Conservation (phyloP, 2,888 invertebrate genomes). For the Ichneumon xanthorius region DNA sequence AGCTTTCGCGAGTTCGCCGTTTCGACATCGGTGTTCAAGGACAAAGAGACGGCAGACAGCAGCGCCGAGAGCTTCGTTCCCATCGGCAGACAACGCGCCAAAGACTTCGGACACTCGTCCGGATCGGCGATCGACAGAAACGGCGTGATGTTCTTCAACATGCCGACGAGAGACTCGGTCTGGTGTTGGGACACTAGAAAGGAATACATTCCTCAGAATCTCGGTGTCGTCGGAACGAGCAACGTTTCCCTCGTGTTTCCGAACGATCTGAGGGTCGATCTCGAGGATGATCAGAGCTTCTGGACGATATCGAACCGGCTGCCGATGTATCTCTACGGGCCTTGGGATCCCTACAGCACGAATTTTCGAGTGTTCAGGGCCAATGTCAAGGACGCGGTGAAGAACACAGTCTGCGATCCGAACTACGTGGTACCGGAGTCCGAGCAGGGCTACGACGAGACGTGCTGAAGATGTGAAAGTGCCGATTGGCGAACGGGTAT, state of each 20-base stretch:
- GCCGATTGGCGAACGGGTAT: conserved; percentile 8
- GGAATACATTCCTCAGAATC: conserved; percentile 88
- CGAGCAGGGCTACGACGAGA: conserved; percentile 77
- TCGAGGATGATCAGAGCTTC: conserved; percentile 88
- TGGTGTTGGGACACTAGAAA: conserved; percentile 93
- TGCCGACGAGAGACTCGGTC: conserved; percentile 91
- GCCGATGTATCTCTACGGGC: conserved; percentile 90
- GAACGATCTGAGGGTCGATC: conserved; percentile 92
- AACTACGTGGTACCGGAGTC: conserved; percentile 79
- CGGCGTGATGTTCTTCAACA: conserved; percentile 92
- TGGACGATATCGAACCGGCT: conserved; percentile 92
- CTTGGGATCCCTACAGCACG: conserved; percentile 88
- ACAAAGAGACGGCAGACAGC: conserved; percentile 85
- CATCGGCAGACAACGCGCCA: conserved; percentile 81
- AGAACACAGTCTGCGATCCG: conserved; percentile 90
- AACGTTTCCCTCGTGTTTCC: conserved; percentile 90
- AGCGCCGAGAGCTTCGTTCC: conserved; percentile 80
- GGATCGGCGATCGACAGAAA: conserved; percentile 90
- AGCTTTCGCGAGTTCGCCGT: conserved; percentile 92
- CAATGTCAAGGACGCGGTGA: conserved; percentile 88
- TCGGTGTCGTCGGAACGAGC: conserved; percentile 88
- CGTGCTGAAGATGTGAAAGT: conserved; percentile 74
- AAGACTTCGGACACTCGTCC: conserved; percentile 89
- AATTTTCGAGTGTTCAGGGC: conserved; percentile 92
- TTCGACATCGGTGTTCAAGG: conserved; percentile 88